These are phyloP conservation scores for Sacculina carcini DNA, from an alignment of 2,888 invertebrate genomes.

Conservation along the genomic window DNA sequence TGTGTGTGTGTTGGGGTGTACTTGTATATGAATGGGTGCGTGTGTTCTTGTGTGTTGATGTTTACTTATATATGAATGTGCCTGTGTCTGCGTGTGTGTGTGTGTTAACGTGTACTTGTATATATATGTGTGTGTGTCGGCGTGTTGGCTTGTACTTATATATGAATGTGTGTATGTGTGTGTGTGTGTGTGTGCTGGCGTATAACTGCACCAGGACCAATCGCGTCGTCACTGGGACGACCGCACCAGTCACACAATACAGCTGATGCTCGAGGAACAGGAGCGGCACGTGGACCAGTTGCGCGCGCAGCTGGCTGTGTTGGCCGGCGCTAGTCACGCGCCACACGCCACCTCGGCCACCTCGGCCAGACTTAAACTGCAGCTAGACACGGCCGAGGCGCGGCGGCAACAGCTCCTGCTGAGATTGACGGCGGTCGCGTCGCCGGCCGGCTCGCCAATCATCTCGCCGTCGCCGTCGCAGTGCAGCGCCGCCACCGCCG, in stretches of 20 bases:
- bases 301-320: constrained; percentile 36
- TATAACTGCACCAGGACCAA: not conserved
- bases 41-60: no score
- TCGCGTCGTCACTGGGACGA: not conserved
- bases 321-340: constrained; percentile 10
- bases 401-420: constrained; percentile 31
- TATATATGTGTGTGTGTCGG: no score
- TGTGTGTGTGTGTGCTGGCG: no score
- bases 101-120: no score
- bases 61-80: no score
- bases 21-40: no score
- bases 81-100: no score
- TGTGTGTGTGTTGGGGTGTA: no score
- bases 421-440: constrained; percentile 9
- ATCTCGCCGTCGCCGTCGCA: constrained; percentile 32
- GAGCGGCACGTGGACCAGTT: constrained; percentile 52
- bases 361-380: constrained; percentile 22
- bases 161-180: no score
- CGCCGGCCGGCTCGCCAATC: constrained; percentile 1
- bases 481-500: constrained; percentile 28
- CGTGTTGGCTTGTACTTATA: no score
- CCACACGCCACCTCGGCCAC: constrained; percentile 23
- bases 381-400: constrained; percentile 31
- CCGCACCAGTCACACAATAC: constrained; percentile 55
- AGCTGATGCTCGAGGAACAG: constrained; percentile 69